These are phyloP conservation scores for Bibio marci DNA, from an alignment of 2,888 invertebrate species.

Conservation along the genomic window DNA sequence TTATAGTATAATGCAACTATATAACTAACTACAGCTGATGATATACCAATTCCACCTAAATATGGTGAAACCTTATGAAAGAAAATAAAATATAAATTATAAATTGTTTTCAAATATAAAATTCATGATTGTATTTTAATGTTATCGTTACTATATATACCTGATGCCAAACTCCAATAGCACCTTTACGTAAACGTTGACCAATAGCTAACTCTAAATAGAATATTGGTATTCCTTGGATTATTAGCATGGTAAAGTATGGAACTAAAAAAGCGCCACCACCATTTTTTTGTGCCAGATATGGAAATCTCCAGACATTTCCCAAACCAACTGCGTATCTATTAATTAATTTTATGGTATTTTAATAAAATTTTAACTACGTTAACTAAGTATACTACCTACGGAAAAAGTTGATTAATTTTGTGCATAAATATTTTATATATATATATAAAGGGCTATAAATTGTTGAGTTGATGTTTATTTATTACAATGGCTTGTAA, in stretches of 20 bases:
- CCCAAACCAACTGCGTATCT: conserved; percentile 83
- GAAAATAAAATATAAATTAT: background rate
- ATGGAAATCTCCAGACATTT: conserved; percentile 92
- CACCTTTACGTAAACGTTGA: conserved; percentile 80
- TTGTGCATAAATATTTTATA: no score
- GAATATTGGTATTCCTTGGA: conserved; percentile 92
- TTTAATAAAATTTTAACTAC: no score
- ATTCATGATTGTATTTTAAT: background rate
- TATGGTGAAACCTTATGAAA: conserved; percentile 52
- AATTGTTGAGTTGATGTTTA: no score
- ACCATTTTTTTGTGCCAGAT: conserved; percentile 86
- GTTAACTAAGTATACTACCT: no score
- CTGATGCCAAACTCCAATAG: conserved; percentile 91
- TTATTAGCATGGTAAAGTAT: conserved; percentile 85
- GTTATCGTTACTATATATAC: conserved; percentile 11
- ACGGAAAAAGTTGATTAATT: no score
- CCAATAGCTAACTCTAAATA: conserved; percentile 92
- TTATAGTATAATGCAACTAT: conserved; percentile 95
- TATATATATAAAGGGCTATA: no score
- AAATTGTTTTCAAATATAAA: background rate
- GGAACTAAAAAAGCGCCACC: conserved; percentile 95
- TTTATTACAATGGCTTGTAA: no score
- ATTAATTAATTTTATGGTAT: conserved; percentile 6
- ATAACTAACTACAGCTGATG: conserved; percentile 90
- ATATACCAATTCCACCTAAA: conserved; percentile 77